phyloP scores from a whole-genome alignment of 2,113 vertebrate species.

The Indicator maculatus region DNA sequence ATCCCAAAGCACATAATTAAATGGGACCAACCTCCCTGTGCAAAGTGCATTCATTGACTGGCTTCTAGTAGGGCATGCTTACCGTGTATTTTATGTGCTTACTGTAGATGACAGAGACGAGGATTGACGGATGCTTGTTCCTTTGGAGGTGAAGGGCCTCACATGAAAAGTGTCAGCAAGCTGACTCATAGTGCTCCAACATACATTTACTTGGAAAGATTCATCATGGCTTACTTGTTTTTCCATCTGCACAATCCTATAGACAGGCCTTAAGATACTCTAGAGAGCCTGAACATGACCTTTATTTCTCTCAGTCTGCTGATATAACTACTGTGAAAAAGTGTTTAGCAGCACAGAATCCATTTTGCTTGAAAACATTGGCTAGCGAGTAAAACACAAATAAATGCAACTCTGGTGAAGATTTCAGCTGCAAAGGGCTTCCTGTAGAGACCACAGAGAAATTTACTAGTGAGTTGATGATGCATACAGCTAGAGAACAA shows the following conservation, averaged over 20 bases:
- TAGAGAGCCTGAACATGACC: not conserved
- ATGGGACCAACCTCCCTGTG: not conserved
- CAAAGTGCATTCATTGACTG: not conserved
- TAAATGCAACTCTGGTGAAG: not conserved
- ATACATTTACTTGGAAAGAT: rapidly evolving
- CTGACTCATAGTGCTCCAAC: not conserved
- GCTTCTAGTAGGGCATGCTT: not conserved
- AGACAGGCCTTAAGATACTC: not conserved
- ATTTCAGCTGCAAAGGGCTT: not conserved
- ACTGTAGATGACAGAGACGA: not conserved
- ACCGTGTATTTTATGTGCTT: not conserved
- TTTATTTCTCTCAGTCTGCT: not conserved
- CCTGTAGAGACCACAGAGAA: not conserved
- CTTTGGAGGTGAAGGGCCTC: not conserved
- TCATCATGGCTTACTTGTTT: not conserved
- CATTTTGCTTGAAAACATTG: not conserved
- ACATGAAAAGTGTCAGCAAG: not conserved
- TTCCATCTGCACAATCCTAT: not conserved
- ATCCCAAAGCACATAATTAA: not conserved
- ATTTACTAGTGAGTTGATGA: not conserved
- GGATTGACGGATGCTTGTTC: not conserved
- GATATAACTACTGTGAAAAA: not conserved
- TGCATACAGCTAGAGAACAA: not conserved
- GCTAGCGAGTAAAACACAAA: not conserved
- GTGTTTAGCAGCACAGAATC: not conserved